Conservation (phyloP, 2,888 invertebrate genomes). For the Philopedon plagiatum region DNA sequence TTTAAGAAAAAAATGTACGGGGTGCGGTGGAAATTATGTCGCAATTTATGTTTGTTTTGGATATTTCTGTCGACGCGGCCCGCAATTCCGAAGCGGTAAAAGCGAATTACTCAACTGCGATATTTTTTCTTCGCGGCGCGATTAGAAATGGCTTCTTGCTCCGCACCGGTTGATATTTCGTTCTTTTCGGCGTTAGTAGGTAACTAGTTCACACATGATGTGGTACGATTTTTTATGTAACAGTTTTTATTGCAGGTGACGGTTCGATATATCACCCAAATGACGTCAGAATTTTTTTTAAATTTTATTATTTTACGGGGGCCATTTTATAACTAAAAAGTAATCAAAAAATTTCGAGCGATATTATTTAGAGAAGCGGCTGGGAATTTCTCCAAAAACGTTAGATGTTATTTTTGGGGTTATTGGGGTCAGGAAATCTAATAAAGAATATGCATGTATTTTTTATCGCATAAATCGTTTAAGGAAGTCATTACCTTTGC, state of each 20-base stretch:
- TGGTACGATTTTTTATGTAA: conserved; percentile 19
- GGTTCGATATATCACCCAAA: too few species aligned
- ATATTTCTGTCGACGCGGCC: not conserved
- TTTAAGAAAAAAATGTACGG: conserved; percentile 12
- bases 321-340: too few species aligned
- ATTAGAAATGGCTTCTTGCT: conserved; percentile 18
- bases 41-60: conserved; percentile 5
- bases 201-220: conserved; percentile 20
- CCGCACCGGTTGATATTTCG: conserved; percentile 21
- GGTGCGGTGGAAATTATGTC: conserved; percentile 15
- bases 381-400: too few species aligned
- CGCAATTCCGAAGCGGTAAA: not conserved
- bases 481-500: too few species aligned
- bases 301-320: too few species aligned
- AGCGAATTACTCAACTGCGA: not conserved
- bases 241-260: conserved; percentile 2
- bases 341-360: too few species aligned
- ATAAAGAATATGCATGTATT: too few species aligned
- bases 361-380: too few species aligned
- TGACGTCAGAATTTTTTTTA: too few species aligned
- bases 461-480: too few species aligned
- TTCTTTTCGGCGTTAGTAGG: conserved; percentile 6
- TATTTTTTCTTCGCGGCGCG: not conserved
- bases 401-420: too few species aligned
- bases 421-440: too few species aligned